phyloP scores from a whole-genome alignment of 2,113 vertebrate species.

The Dicrurus megarhynchus region DNA sequence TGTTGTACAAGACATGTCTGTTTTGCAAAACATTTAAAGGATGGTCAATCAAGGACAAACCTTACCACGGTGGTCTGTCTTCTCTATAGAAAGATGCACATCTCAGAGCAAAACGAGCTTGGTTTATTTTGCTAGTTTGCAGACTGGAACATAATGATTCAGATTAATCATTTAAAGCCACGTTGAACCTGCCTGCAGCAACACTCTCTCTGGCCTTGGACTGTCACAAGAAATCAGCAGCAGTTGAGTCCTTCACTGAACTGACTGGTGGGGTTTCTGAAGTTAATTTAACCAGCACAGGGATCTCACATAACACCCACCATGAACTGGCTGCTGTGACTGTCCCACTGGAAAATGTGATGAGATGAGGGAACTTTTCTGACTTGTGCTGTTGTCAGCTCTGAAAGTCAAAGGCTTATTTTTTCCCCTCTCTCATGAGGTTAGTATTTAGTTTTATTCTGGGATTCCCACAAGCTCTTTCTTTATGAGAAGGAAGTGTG shows the following conservation, averaged over 20 bases:
- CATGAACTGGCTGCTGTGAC: background rate
- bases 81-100: background rate
- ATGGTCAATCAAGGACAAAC: background rate
- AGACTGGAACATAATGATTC: background rate
- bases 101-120: background rate
- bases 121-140: background rate
- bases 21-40: background rate
- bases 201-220: background rate
- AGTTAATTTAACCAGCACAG: background rate
- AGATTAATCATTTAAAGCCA: conserved; percentile 15
- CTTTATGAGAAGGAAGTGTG: background rate
- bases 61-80: background rate
- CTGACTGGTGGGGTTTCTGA: background rate
- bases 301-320: background rate
- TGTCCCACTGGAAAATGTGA: conserved; percentile 4
- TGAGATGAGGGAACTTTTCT: background rate
- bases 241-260: background rate
- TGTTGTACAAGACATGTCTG: background rate
- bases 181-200: background rate
- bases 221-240: conserved; percentile 16
- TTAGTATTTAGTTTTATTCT: conserved; percentile 20
- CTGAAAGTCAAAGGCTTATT: conserved; percentile 4
- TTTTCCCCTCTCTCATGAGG: background rate
- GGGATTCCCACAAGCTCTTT: background rate
- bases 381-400: background rate